Conservation (phyloP, 2,797 vertebrate species). For the Acanthurus leucopareius region DNA sequence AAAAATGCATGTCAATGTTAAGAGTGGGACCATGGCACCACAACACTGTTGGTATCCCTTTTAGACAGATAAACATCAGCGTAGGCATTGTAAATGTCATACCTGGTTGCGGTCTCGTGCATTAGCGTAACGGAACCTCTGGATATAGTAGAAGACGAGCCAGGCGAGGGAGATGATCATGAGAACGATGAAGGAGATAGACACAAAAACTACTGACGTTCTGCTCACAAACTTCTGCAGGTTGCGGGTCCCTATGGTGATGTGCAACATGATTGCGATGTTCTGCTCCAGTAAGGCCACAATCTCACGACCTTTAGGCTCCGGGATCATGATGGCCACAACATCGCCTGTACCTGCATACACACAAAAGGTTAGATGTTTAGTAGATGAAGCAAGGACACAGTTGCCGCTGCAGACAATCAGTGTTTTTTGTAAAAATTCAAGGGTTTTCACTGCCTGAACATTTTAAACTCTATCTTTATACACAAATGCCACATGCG, state of each 20-base stretch:
- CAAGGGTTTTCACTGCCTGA: neutral
- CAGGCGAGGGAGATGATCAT: conserved; percentile 99
- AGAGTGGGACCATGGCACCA: neutral
- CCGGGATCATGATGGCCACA: conserved; percentile 98
- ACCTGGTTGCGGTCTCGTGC: conserved; percentile 98
- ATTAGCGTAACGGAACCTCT: conserved; percentile 98
- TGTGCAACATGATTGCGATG: conserved; percentile 91
- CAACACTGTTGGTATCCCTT: neutral
- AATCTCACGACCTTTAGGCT: conserved; percentile 95
- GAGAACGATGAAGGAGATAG: conserved; percentile 99
- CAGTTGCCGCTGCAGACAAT: neutral
- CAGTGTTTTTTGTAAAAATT: no score
- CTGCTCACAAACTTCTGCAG: conserved; percentile 99
- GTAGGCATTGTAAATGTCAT: conserved; percentile 34
- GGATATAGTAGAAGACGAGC: conserved; percentile 99
- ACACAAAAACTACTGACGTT: conserved; percentile 98
- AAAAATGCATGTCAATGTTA: conserved; percentile 18
- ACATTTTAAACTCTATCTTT: neutral
- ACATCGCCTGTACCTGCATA: conserved; percentile 91
- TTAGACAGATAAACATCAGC: neutral
- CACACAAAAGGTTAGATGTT: conserved; percentile 6
- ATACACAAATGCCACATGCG: neutral
- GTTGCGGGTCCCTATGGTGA: conserved; percentile 97
- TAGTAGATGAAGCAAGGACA: neutral
- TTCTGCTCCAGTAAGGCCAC: conserved; percentile 91